Evolutionary conservation across 2,888 invertebrate species (phyloP).

Genomic region (Agrotis clavis): DNA sequence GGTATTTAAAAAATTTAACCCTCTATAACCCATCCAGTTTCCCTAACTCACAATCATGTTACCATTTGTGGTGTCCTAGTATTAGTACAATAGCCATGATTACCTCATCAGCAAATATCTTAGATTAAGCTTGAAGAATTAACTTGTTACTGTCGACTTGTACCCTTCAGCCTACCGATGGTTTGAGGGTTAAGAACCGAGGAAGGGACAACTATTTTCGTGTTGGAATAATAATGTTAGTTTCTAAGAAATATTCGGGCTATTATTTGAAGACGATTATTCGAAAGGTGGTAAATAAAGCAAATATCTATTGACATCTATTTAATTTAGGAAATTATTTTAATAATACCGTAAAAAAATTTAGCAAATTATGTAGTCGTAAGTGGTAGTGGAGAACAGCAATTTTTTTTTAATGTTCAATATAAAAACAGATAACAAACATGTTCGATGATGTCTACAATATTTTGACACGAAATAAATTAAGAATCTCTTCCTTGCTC

Average conservation of each 20-base stretch:
- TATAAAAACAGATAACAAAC: too few relatives aligned
- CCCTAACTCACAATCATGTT: constrained; percentile 40
- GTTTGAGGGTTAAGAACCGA: constrained; percentile 54
- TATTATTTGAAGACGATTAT: too few relatives aligned
- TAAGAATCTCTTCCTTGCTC: too few relatives aligned
- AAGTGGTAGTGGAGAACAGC: too few relatives aligned
- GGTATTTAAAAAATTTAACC: not conserved
- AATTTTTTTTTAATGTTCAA: too few relatives aligned
- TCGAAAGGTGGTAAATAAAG: too few relatives aligned
- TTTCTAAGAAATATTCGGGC: constrained; percentile 8
- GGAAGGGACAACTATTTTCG: constrained; percentile 41
- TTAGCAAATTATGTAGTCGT: too few relatives aligned
- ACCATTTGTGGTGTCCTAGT: constrained; percentile 74
- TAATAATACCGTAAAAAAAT: too few relatives aligned
- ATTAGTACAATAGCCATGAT: constrained; percentile 83
- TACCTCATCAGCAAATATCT: constrained; percentile 84
- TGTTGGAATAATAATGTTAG: constrained; percentile 12
- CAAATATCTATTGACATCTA: too few relatives aligned
- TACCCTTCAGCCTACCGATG: constrained; percentile 56
- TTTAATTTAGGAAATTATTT: too few relatives aligned
- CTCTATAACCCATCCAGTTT: constrained; percentile 58
- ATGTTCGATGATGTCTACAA: too few relatives aligned
- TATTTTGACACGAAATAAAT: too few relatives aligned
- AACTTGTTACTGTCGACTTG: constrained; percentile 73
- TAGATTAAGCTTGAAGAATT: constrained; percentile 83